Evolutionary conservation across 2,888 invertebrate species (phyloP), one percentile per base, ranked within the genome.

Genomic region (Sinhomidia bicolor): DNA sequence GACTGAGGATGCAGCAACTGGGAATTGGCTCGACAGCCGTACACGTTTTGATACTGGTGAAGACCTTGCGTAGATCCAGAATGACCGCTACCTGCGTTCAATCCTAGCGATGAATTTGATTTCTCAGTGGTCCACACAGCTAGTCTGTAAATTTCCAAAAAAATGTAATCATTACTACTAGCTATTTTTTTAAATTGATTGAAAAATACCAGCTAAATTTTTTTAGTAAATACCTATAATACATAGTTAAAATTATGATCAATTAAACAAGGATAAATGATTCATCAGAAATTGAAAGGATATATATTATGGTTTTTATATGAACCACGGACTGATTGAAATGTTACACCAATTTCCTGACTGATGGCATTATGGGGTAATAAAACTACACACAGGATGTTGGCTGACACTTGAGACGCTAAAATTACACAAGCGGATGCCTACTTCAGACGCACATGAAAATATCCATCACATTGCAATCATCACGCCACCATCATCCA

Each of bases 101-200:
- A 17, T 26, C 82, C 88, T 3, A 88, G 41, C 0, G 88, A 88
- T 10, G 88, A 88, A 44, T 62, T 88, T n/a, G 88, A 88, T 78
- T 88, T 88, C 44, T 88, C 88, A 14, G 82, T 83, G 60, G 88
- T 88, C 88, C 88, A 88, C 62, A 88, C 65, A 60, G 88, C 88
- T 20, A 88, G 57, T 68, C 88, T 87, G 57, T 17, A 76, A 76
- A 26, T 29, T 1, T 7, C 12, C 23, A 26, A 47, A 47, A 47
- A 57, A 57, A 32, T n/a, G n/a, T n/a, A n/a, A n/a, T n/a, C n/a
- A 32, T 36, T 32, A 57, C 36, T 12, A 29, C 54, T 23, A 71
- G 26, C 0, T 6, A 47, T 74, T n/a, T 9, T 36, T 36, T n/a
- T n/a, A n/a, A n/a, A n/a, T n/a, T n/a, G n/a, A n/a, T n/a, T n/a